Evolutionary conservation across 2,797 vertebrate species (phyloP).

Genomic region (Acanthurus lineatus): DNA sequence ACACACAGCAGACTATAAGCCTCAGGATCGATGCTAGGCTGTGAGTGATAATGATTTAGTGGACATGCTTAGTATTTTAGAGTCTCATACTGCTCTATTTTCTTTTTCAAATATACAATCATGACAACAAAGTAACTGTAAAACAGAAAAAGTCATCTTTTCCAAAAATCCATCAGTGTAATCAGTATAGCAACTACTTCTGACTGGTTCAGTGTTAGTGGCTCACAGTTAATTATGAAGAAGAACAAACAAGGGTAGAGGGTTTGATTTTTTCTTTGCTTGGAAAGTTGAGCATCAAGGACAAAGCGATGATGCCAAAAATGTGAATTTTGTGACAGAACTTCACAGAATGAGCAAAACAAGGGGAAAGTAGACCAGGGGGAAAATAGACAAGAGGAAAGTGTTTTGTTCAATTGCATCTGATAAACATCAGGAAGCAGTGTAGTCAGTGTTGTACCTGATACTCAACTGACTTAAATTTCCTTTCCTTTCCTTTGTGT

Average conservation of each 20-base stretch:
- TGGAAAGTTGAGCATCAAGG: neutral
- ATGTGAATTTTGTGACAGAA: neutral
- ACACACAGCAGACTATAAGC: neutral
- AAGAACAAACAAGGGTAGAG: neutral
- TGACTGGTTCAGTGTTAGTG: neutral
- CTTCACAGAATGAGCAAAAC: neutral
- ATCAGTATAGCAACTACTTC: neutral
- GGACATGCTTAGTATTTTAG: too few relatives aligned
- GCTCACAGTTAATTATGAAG: neutral
- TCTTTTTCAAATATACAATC: neutral
- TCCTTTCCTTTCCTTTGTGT: neutral
- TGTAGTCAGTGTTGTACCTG: slow-evolving; percentile 7
- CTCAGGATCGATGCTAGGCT: too few relatives aligned
- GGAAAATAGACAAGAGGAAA: too few relatives aligned
- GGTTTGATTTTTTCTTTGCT: neutral
- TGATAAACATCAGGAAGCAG: neutral
- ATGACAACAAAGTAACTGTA: too few relatives aligned
- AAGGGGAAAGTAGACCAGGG: neutral
- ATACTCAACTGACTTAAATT: neutral
- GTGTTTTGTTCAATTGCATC: neutral
- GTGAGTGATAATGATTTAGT: too few relatives aligned
- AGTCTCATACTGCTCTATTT: too few relatives aligned
- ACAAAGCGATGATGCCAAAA: neutral
- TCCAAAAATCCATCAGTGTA: too few relatives aligned
- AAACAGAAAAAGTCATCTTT: too few relatives aligned